Conservation (phyloP, 2,888 invertebrate species). For the Gastracanthus pulcherrimus region DNA sequence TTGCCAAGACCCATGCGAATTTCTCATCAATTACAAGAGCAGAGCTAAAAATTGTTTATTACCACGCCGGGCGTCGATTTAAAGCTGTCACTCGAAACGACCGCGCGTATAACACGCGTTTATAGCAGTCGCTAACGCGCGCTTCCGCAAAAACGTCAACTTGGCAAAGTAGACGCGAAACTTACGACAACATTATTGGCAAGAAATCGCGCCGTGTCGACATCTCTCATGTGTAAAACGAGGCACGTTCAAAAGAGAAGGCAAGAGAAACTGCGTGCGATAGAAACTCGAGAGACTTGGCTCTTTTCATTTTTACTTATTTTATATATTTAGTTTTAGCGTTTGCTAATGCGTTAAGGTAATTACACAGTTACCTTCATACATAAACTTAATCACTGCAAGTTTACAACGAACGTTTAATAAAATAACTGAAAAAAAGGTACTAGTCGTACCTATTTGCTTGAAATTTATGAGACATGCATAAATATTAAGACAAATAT, state of each 20-base stretch:
- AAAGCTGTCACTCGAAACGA: constrained; percentile 35
- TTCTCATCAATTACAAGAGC: constrained; percentile 42
- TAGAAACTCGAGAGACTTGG: neutral
- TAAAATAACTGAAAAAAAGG: neutral
- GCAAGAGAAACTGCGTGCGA: neutral
- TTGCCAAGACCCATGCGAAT: constrained; percentile 14
- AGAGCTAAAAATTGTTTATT: constrained; percentile 50
- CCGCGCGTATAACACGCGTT: constrained; percentile 5
- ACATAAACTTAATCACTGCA: neutral
- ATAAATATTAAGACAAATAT: neutral
- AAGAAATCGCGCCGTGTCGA: constrained; percentile 37
- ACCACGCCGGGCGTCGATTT: constrained; percentile 40
- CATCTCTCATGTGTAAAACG: constrained; percentile 39
- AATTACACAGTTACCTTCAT: constrained; percentile 31
- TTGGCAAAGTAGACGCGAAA: constrained; percentile 45
- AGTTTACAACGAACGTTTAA: constrained; percentile 4
- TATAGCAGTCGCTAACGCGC: constrained; percentile 13
- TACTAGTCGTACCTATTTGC: neutral
- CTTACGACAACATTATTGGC: constrained; percentile 51
- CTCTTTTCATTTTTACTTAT: neutral
- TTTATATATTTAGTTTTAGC: constrained; percentile 13
- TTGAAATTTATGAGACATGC: neutral
- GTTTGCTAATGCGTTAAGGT: neutral
- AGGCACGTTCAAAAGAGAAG: neutral
- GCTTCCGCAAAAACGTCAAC: constrained; percentile 52